Percentiles rank a stretch among this genome's conserved stretches.
Conservation (phyloP, 2,113 vertebrate genomes). For the Ia io region DNA sequence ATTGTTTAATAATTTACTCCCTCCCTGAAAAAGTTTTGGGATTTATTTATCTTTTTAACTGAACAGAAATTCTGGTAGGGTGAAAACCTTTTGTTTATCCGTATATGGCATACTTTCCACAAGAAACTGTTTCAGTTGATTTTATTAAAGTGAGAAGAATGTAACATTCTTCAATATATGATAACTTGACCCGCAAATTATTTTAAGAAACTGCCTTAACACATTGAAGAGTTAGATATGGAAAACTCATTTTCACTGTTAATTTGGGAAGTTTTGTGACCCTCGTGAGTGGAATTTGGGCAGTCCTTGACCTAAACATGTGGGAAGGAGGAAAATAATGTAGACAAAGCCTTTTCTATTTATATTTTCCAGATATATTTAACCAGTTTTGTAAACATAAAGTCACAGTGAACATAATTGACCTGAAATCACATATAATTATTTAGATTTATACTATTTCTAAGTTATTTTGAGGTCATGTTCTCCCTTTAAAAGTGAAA, state of each 20-base stretch:
- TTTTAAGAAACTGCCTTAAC: not conserved
- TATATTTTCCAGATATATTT: not conserved
- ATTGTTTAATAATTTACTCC: not conserved
- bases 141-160: not conserved
- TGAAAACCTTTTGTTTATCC: constrained; percentile 16
- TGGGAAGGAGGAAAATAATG: not conserved
- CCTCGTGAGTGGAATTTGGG: not conserved
- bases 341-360: not conserved
- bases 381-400: not conserved
- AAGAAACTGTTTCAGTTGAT: constrained; percentile 6
- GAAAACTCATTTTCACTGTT: not conserved
- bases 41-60: constrained; percentile 27
- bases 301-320: not conserved
- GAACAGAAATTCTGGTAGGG: not conserved
- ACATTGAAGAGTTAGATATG: not conserved
- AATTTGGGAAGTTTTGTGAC: not conserved
- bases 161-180: not conserved
- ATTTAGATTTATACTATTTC: constrained; percentile 12
- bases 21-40: not conserved
- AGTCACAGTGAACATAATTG: not conserved
- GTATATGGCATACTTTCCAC: not conserved
- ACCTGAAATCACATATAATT: not conserved
- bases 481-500: constrained; percentile 11
- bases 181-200: not conserved
- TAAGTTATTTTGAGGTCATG: not conserved